Base-by-base conservation (phyloP, 2,797 vertebrate genomes). In the Rhodeus uyekii region DNA sequence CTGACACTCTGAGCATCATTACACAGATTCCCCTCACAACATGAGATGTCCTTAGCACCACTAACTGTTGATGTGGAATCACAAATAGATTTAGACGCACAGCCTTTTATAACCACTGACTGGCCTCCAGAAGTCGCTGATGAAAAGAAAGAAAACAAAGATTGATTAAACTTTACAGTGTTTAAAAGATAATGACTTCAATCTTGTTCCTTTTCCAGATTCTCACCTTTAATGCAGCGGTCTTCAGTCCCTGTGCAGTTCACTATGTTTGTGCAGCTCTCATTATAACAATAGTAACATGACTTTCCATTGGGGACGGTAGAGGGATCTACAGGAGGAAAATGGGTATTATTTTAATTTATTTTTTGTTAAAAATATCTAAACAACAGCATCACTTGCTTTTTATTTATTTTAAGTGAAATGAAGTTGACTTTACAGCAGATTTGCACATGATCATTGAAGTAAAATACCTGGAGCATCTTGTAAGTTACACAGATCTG, bases 51-150 rank as follows among this genome's bases (percentile, higher is more conserved):
- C 27, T 0, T 0, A 10, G 0, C 32, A 34, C 4, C 1, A 9
- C 3, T 1, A 32, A 61, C 0, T 1, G 1, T 8, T 29, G 2
- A 0, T 1, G 3, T 16, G 3, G 3, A 0, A 10, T 10, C 8
- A 34, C 61, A 64, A 22, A 36, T 0, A 4, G 18, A 12, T 13
- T 65, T 10, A 64, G 61, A 36, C 1, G 0, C 8, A 12, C 61
- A 64, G 8, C 61, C 61, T 64, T 64, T 64, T 4, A 1, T 0
- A 36, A 63, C 2, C 0, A 1, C 0, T 22, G 4, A 36, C 8
- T 1, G 18, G 1, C 27, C 13, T 0, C 1, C 27, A 0, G 0
- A 4, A 61, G 6, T 64, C 0, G 0, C 61, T 64, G 32, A 64
- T 36, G 18, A 5, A 63, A 63, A 9, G 3, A 39, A 14, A 38